phyloP scores from a whole-genome alignment of 2,888 invertebrate species.

The Lapara coniferarum region DNA sequence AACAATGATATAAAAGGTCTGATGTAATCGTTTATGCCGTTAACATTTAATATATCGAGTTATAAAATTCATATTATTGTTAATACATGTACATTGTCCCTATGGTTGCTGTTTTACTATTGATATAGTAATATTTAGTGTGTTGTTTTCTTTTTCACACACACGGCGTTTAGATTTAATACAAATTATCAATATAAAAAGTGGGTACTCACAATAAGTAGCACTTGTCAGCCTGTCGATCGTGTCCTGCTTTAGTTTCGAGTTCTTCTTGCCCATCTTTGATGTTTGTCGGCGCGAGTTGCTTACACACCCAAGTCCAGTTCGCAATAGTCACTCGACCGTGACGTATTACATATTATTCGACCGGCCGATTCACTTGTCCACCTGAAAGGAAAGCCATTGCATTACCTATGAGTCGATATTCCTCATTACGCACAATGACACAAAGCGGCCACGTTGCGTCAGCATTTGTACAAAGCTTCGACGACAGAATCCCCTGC shows the following conservation, averaged over 20 bases:
- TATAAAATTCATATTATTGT: too few relatives aligned
- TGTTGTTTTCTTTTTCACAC: too few relatives aligned
- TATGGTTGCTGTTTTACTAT: too few relatives aligned
- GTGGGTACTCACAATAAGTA: constrained; percentile 93
- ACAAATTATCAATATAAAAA: neutral
- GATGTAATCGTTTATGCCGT: too few relatives aligned
- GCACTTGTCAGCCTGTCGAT: constrained; percentile 95
- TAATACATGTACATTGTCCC: too few relatives aligned
- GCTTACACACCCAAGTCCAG: constrained; percentile 45
- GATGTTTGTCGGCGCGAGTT: constrained; percentile 40
- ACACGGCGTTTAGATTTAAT: too few relatives aligned
- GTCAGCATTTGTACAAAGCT: constrained; percentile 51
- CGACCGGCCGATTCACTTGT: constrained; percentile 44
- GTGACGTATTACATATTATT: constrained; percentile 73
- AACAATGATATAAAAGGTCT: too few relatives aligned
- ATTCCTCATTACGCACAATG: neutral
- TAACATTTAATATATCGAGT: too few relatives aligned
- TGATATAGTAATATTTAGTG: too few relatives aligned
- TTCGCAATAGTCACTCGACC: constrained; percentile 46
- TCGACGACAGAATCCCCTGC: constrained; percentile 49
- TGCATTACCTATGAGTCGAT: constrained; percentile 14
- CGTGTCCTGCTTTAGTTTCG: constrained; percentile 97
- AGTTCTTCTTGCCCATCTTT: constrained; percentile 97
- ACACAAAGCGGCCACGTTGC: constrained; percentile 43
- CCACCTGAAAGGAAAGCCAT: constrained; percentile 60